Evolutionary conservation across 2,797 vertebrate genomes (phyloP), one percentile per base, ranked within the genome.

Genomic region (Carduelis carduelis): DNA sequence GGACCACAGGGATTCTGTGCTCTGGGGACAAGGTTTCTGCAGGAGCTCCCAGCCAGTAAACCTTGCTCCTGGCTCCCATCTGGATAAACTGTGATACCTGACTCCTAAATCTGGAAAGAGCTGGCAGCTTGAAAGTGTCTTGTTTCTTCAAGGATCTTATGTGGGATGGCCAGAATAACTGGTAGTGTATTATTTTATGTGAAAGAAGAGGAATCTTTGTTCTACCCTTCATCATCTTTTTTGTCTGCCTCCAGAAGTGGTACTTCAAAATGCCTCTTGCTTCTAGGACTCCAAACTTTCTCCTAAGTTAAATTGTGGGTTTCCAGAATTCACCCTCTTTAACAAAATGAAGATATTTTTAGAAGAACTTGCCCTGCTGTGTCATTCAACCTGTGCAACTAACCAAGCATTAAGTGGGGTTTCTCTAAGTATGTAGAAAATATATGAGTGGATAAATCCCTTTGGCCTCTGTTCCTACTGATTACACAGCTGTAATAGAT

Each of bases 61-160:
- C 55, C 34, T n/a, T 72, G n/a, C 46, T 81, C n/a, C 83, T 81
- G 65, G 39, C 32, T 91, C 34, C 44, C 12, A 7, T 50, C 59
- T 21, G 4, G n/a, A 72, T 61, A 87, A 92, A 78, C 26, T 72
- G 46, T 22, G 82, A 87, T 55, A 85, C n/a, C 24, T 11, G 53
- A 75, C 46, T 90, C 88, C 81, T 88, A 91, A 92, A 69, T 79
- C 65, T 92, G 84, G 63, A 92, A 87, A 57, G 66, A 75, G 24
- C 37, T 4, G 12, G 87, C 43, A 52, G 61, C 61, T 64, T 95
- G n/a, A 43, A 87, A 83, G 69, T 75, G 57, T 83, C 79, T 60
- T 69, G 32, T 55, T 95, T 55, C 61, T 86, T 59, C 44, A 23
- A 61, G 50, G 50, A 43, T 23, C 34, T 32, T 50, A 30, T 12